Conservation (phyloP, 2,888 invertebrate species). For the Camponotus fellah region DNA sequence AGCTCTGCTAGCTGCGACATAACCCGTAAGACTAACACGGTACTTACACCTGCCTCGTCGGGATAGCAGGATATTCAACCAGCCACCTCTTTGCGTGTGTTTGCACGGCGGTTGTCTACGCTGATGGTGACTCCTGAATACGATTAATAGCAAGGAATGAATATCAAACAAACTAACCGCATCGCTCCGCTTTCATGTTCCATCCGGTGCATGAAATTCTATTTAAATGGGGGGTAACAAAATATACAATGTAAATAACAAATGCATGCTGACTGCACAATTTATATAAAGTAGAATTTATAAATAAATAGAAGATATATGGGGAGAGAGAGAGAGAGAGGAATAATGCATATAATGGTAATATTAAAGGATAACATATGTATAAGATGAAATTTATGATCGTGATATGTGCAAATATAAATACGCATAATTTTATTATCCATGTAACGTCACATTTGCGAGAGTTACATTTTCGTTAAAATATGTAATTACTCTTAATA, state of each 20-base stretch:
- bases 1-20: constrained; percentile 82
- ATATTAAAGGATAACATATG: constrained; percentile 10
- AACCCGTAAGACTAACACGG: constrained; percentile 83
- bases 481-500: not conserved
- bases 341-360: not conserved
- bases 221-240: constrained; percentile 26
- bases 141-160: constrained; percentile 71
- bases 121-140: constrained; percentile 55
- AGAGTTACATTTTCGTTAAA: constrained; percentile 8
- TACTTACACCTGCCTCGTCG: constrained; percentile 79
- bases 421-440: constrained; percentile 6
- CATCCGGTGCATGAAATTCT: constrained; percentile 16
- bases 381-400: not conserved
- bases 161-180: constrained; percentile 70
- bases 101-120: constrained; percentile 67
- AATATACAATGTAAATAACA: constrained; percentile 37
- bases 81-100: constrained; percentile 70
- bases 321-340: no score
- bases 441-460: not conserved
- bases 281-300: no score
- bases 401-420: constrained; percentile 7
- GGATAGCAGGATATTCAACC: constrained; percentile 72
- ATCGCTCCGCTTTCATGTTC: constrained; percentile 18
- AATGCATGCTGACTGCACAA: not conserved
- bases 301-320: not conserved